These are phyloP conservation scores for Atethmia centrago DNA, from an alignment of 2,888 invertebrate genomes.

Conservation along the genomic window DNA sequence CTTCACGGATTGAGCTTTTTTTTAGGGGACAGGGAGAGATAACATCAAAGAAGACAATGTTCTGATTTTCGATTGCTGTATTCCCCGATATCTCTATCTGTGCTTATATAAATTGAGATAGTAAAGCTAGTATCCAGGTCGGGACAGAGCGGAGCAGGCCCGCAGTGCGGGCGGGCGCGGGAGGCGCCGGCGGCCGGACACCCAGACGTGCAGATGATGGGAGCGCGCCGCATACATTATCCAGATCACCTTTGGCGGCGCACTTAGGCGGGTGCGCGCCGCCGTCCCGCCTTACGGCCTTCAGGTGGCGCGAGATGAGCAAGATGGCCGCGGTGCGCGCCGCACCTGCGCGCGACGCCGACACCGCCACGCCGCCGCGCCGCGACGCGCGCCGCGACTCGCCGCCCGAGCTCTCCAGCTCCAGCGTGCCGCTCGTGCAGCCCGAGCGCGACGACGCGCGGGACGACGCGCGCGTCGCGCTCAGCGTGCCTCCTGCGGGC, in stretches of 20 bases:
- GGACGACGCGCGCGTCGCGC: constrained; percentile 78
- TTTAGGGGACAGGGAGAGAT: neutral
- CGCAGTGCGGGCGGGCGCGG: constrained; percentile 69
- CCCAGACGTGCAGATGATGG: constrained; percentile 87
- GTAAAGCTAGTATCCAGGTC: neutral
- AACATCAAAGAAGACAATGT: neutral
- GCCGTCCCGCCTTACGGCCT: constrained; percentile 90
- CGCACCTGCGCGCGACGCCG: constrained; percentile 97
- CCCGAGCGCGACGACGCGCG: constrained; percentile 89
- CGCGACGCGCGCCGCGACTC: constrained; percentile 95
- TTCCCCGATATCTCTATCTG: neutral
- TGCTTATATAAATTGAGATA: neutral
- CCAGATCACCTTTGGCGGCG: constrained; percentile 91
- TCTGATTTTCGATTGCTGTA: neutral
- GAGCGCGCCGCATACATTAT: constrained; percentile 90
- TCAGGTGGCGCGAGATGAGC: constrained; percentile 97
- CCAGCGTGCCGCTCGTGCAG: constrained; percentile 85
- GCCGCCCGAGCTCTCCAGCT: constrained; percentile 77
- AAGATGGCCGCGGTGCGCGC: constrained; percentile 98
- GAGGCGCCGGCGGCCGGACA: constrained; percentile 76
- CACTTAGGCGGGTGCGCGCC: constrained; percentile 90
- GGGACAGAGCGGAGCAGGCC: constrained; percentile 41
- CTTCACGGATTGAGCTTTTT: neutral
- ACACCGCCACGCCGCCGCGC: constrained; percentile 93
- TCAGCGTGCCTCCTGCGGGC: constrained; percentile 90